Evolutionary conservation across 2,113 vertebrate genomes (phyloP).

Genomic region (Sigmodon hispidus): DNA sequence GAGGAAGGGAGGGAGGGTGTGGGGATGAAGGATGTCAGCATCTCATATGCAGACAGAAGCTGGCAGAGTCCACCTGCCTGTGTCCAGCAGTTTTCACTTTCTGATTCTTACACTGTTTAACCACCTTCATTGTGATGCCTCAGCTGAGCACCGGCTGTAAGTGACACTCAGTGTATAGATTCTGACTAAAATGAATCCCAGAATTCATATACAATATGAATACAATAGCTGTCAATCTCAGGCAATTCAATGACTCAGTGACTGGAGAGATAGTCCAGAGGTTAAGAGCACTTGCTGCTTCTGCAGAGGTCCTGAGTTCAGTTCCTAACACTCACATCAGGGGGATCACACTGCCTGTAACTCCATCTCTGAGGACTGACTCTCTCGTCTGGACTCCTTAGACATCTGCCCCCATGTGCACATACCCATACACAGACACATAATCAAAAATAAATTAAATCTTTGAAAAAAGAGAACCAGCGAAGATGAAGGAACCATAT

Average conservation of each 20-base stretch:
- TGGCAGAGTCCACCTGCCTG: background rate
- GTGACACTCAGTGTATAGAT: background rate
- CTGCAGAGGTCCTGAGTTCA: background rate
- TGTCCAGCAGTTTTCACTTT: background rate
- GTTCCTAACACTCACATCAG: background rate
- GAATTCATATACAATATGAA: too few relatives aligned
- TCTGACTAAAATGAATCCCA: background rate
- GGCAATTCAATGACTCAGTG: background rate
- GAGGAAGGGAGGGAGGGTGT: background rate
- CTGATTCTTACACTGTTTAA: background rate
- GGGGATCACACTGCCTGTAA: background rate
- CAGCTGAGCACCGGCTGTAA: background rate
- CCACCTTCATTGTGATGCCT: background rate
- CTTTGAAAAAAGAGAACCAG: background rate
- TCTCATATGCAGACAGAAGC: background rate
- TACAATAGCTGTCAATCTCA: background rate
- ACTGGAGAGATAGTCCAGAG: too few relatives aligned
- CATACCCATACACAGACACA: background rate
- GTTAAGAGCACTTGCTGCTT: background rate
- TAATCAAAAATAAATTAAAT: background rate
- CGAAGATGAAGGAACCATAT: background rate
- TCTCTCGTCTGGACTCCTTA: background rate
- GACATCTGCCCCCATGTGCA: too few relatives aligned
- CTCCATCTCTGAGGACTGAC: background rate
- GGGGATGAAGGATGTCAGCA: accelerated